Evolutionary conservation across 2,797 vertebrate genomes (phyloP).

Genomic region (Chaunax sp.): DNA sequence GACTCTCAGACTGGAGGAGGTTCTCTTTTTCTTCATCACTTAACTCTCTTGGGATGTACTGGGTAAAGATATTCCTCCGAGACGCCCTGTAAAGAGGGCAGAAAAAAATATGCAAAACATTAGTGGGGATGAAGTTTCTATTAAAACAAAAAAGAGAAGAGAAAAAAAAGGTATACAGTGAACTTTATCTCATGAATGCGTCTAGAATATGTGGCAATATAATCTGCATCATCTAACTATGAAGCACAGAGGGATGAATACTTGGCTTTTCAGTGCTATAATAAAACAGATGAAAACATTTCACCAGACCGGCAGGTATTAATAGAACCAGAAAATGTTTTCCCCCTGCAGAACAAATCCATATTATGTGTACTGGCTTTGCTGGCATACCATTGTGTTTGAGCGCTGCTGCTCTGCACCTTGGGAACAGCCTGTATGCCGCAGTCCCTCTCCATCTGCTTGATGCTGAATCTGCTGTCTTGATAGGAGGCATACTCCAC

Average conservation of each 20-base stretch:
- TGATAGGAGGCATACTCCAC: conserved; percentile 84
- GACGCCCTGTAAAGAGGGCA: conserved; percentile 79
- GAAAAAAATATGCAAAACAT: conserved; percentile 7
- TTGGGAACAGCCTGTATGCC: conserved; percentile 81
- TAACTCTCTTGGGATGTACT: conserved; percentile 86
- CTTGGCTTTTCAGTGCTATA: too few relatives aligned
- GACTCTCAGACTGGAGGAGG: conserved; percentile 73
- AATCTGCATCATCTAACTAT: not conserved
- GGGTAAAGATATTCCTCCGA: conserved; percentile 84
- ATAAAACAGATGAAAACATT: conserved; percentile 6
- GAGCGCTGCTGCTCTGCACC: conserved; percentile 80
- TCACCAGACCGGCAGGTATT: not conserved
- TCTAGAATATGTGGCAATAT: not conserved
- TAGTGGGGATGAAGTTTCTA: not conserved
- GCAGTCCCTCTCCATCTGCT: conserved; percentile 83
- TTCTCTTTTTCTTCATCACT: conserved; percentile 80
- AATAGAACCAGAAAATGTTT: conserved; percentile 3
- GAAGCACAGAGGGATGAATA: not conserved
- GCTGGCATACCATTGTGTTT: conserved; percentile 88
- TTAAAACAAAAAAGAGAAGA: conserved; percentile 3
- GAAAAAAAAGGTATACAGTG: too few relatives aligned
- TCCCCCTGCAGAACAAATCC: conserved; percentile 1
- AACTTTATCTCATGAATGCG: too few relatives aligned
- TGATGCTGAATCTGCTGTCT: conserved; percentile 88
- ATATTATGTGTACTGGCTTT: conserved; percentile 30